Base-by-base conservation (phyloP, 2,888 invertebrate species). In the Neocrepidodera transversa region DNA sequence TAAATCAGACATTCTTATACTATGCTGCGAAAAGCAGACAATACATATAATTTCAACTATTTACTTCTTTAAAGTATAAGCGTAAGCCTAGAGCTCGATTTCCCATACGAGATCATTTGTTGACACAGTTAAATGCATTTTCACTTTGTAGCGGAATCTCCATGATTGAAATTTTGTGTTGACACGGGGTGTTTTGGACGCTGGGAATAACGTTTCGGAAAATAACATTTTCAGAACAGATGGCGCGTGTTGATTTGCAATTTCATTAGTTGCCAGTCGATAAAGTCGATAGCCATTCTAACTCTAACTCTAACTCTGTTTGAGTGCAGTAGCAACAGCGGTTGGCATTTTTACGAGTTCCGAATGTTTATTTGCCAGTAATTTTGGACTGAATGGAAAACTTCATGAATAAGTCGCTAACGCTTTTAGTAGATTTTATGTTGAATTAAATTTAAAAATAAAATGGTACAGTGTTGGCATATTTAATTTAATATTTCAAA, bases 111-210 rank as follows among this genome's bases (percentile, higher is more conserved):
- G 58, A 63, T 60, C 60, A 57, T 59, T 61, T 68, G 63, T 66
- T 68, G 62, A 65, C 65, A 58, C 35, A 65, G 62, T 56, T 64
- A 58, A 65, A 67, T 60, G 66, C 62, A 52, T 65, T 65, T 67
- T 60, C 62, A 64, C 63, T 60, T 63, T 62, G 59, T 55, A 61
- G 59, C 61, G 57, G 51, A 60, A 53, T 60, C 60, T 53, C 60
- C 60, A 66, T 68, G 68, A 70, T 68, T 68, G 68, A 63, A 68
- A 70, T 68, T 68, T 68, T 68, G 67, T 68, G 68, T 68, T 66
- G 65, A 65, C 66, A 57, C 60, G 60, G 60, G 57, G 56, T 60
- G 18, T 50, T 35, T 30, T 51, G 45, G 60, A 60, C 42, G 45
- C 49, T 48, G 58, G 47, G 55, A 50, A 57, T 54, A 43, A 35